Evolutionary conservation across 2,797 vertebrate genomes (phyloP).

Genomic region (Iguana delicatissima): DNA sequence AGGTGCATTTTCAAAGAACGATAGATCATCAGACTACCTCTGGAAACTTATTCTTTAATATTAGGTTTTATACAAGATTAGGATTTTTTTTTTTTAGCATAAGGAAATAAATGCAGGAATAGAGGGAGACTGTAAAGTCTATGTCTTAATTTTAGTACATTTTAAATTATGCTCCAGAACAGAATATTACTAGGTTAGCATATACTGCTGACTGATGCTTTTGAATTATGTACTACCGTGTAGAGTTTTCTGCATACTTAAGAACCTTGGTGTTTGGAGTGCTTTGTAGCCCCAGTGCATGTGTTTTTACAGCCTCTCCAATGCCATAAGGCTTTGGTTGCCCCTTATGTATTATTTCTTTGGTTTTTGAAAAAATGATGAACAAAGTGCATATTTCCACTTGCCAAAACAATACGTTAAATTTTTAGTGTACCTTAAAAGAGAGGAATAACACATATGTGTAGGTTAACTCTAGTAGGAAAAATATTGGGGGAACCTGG

Average conservation of each 20-base stretch:
- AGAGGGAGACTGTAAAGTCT: neutral
- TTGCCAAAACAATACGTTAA: constrained; percentile 48
- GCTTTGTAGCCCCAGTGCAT: constrained; percentile 44
- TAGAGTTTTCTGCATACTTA: constrained; percentile 45
- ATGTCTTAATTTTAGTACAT: constrained; percentile 28
- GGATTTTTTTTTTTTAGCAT: constrained; percentile 37
- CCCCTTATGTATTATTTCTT: constrained; percentile 55
- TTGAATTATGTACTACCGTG: constrained; percentile 36
- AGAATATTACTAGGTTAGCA: constrained; percentile 46
- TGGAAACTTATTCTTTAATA: constrained; percentile 51
- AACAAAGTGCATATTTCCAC: constrained; percentile 39
- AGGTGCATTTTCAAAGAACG: constrained; percentile 45
- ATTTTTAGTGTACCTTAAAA: constrained; percentile 46
- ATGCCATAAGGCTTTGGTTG: constrained; percentile 30
- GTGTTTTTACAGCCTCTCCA: constrained; percentile 35
- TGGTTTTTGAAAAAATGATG: constrained; percentile 32
- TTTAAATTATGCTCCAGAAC: constrained; percentile 42
- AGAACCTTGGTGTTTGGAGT: constrained; percentile 40
- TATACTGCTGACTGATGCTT: constrained; percentile 42
- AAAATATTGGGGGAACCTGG: neutral
- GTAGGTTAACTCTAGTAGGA: constrained; percentile 37
- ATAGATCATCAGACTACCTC: constrained; percentile 37
- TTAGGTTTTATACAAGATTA: constrained; percentile 50
- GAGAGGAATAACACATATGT: constrained; percentile 34
- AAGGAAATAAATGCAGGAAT: constrained; percentile 36